Percentiles rank a stretch among this genome's conserved stretches.
These are phyloP conservation scores for Enteromius thamalakanensis DNA, from an alignment of 2,797 vertebrate genomes.

Conservation along the genomic window DNA sequence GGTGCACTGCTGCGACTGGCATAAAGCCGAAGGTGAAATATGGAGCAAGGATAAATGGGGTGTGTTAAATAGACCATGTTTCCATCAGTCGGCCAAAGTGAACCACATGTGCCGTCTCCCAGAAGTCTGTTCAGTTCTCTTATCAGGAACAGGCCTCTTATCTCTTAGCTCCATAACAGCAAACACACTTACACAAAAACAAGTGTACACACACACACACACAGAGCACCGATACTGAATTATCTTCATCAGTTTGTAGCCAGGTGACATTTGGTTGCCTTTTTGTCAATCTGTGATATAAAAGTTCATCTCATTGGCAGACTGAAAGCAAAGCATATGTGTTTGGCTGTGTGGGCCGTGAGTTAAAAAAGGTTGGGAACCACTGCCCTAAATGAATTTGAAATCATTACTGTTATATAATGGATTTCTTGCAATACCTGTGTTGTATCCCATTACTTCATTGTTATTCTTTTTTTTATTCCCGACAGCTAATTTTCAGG, in stretches of 20 bases:
- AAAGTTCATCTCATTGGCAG: slow-evolving; percentile 42
- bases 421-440: neutral
- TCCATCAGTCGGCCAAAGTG: slow-evolving; percentile 59
- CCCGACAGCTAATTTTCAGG: neutral
- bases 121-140: slow-evolving; percentile 66
- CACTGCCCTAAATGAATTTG: neutral
- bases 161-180: slow-evolving; percentile 70
- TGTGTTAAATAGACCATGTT: slow-evolving; percentile 62
- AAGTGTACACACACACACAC: slow-evolving; percentile 16
- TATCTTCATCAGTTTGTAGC: slow-evolving; percentile 66
- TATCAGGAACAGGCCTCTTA: slow-evolving; percentile 74
- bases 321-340: neutral
- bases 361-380: no score
- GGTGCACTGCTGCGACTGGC: slow-evolving; percentile 42
- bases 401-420: neutral
- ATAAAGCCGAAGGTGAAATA: slow-evolving; percentile 47
- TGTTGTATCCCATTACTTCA: neutral
- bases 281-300: slow-evolving; percentile 57
- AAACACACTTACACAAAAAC: slow-evolving; percentile 57
- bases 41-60: slow-evolving; percentile 48
- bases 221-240: slow-evolving; percentile 59
- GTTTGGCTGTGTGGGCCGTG: no score
- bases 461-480: neutral
- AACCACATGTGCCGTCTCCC: slow-evolving; percentile 67
- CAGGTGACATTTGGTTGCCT: slow-evolving; percentile 62